A percentile compares a stretch with the other conserved stretches of the same genome.
phyloP scores from a whole-genome alignment of 2,113 vertebrate species.

The Neodontobutis hainanensis region DNA sequence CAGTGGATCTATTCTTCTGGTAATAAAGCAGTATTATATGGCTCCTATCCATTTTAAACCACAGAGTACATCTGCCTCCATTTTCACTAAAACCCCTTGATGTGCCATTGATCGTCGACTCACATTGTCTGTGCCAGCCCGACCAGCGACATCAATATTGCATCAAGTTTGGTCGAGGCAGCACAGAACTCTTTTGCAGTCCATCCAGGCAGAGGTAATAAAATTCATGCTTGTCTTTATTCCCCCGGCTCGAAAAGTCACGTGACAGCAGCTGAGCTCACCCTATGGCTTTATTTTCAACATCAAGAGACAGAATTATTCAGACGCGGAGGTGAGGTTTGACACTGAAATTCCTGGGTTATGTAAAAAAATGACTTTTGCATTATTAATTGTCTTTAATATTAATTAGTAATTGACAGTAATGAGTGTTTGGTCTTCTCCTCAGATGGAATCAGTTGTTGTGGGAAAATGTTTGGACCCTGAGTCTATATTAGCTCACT shows the following conservation, averaged over 20 bases:
- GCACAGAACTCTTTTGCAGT: constrained; percentile 51
- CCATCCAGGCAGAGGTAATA: constrained; percentile 40
- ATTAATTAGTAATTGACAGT: constrained; percentile 43
- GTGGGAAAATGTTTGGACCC: constrained; percentile 30
- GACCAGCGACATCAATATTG: constrained; percentile 69
- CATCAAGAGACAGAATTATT: constrained; percentile 9
- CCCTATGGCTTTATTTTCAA: constrained; percentile 12
- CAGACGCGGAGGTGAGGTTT: constrained; percentile 6
- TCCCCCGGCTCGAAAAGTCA: constrained; percentile 22
- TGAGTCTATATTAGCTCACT: constrained; percentile 48
- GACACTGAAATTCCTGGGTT: constrained; percentile 15
- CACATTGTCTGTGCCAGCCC: constrained; percentile 47
- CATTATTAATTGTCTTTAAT: constrained; percentile 51
- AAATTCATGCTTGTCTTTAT: constrained; percentile 48
- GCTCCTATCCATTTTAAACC: constrained; percentile 19
- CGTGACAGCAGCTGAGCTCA: constrained; percentile 9
- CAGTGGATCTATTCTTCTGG: constrained; percentile 3
- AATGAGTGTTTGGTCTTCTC: constrained; percentile 56
- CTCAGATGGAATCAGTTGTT: constrained; percentile 24
- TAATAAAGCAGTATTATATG: not conserved
- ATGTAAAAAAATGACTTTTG: constrained; percentile 38
- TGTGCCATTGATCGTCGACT: constrained; percentile 70
- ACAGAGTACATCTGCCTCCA: constrained; percentile 25
- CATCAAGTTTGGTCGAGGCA: constrained; percentile 68
- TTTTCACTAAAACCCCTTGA: constrained; percentile 47